Evolutionary conservation across 2,113 vertebrate genomes (phyloP).

Genomic region (Genyomyrus donnyi): DNA sequence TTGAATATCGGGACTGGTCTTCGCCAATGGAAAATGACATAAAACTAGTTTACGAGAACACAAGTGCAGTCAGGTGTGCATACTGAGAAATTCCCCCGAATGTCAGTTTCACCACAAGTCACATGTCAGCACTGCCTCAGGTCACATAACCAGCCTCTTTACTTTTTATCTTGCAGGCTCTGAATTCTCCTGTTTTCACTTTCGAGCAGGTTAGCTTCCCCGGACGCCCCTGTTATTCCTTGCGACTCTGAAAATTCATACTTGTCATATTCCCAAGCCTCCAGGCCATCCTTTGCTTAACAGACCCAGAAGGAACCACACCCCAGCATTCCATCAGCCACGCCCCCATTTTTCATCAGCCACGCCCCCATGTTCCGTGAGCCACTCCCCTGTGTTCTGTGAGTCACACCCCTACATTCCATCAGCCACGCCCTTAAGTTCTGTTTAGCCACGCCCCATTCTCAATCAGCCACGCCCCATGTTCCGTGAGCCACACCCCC

Average conservation of each 20-base stretch:
- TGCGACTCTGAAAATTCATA: not conserved
- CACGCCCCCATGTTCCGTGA: too few relatives aligned
- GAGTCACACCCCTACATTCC: too few relatives aligned
- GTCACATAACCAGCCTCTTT: not conserved
- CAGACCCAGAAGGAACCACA: not conserved
- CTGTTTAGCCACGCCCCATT: too few relatives aligned
- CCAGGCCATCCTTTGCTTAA: not conserved
- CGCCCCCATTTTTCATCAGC: rapidly evolving
- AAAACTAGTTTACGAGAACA: not conserved
- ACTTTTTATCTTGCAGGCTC: not conserved
- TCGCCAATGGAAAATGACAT: not conserved
- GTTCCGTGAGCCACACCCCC: too few relatives aligned
- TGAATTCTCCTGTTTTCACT: not conserved
- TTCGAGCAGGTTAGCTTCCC: not conserved
- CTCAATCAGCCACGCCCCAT: too few relatives aligned
- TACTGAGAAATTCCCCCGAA: not conserved
- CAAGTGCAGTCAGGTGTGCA: not conserved
- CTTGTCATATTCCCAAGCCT: not conserved
- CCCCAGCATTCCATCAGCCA: not conserved
- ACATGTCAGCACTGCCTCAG: not conserved
- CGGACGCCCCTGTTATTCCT: not conserved
- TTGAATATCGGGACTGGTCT: not conserved
- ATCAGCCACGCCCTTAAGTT: too few relatives aligned
- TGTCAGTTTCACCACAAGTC: not conserved
- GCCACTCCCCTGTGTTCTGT: too few relatives aligned